These are phyloP conservation scores for Drosophila miranda DNA, from an alignment of 1,140 invertebrate genomes.

Conservation along the genomic window DNA sequence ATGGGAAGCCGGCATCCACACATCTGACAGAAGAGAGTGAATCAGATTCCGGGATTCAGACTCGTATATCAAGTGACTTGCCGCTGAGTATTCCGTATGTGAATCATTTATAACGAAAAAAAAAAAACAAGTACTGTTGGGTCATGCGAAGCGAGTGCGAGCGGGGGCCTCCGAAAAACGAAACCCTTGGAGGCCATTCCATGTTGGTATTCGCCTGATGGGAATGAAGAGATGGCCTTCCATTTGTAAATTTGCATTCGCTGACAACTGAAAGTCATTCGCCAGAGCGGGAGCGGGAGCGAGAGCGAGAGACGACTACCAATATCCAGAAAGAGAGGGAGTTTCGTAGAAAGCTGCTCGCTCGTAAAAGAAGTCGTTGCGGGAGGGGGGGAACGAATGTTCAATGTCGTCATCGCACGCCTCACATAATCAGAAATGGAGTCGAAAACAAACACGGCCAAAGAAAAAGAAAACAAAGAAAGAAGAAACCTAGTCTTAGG, in stretches of 20 bases:
- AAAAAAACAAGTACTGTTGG: not conserved
- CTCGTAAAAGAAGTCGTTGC: slow-evolving; percentile 34
- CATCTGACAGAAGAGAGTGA: slow-evolving; percentile 14
- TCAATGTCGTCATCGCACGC: slow-evolving; percentile 59
- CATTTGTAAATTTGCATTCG: slow-evolving; percentile 60
- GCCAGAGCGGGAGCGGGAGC: slow-evolving; percentile 19
- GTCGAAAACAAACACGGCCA: slow-evolving; percentile 3
- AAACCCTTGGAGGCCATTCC: slow-evolving; percentile 13
- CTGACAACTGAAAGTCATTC: slow-evolving; percentile 61
- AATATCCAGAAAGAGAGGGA: slow-evolving; percentile 2
- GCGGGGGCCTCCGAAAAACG: not conserved
- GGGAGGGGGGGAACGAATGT: slow-evolving; percentile 18
- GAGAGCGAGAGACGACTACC: not conserved
- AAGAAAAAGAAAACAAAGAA: slow-evolving; percentile 22
- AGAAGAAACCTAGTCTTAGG: slow-evolving; percentile 53
- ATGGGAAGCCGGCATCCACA: not conserved
- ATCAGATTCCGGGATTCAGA: slow-evolving; percentile 24
- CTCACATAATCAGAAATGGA: slow-evolving; percentile 40
- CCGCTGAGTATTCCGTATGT: slow-evolving; percentile 6
- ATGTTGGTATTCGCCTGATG: not conserved
- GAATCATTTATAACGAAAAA: slow-evolving; percentile 36
- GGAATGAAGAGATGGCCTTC: slow-evolving; percentile 7
- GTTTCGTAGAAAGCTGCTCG: slow-evolving; percentile 1
- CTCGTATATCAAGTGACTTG: slow-evolving; percentile 28
- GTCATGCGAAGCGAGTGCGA: not conserved